phyloP scores from a whole-genome alignment of 2,888 invertebrate genomes.

The Brachyopa scutellaris region DNA sequence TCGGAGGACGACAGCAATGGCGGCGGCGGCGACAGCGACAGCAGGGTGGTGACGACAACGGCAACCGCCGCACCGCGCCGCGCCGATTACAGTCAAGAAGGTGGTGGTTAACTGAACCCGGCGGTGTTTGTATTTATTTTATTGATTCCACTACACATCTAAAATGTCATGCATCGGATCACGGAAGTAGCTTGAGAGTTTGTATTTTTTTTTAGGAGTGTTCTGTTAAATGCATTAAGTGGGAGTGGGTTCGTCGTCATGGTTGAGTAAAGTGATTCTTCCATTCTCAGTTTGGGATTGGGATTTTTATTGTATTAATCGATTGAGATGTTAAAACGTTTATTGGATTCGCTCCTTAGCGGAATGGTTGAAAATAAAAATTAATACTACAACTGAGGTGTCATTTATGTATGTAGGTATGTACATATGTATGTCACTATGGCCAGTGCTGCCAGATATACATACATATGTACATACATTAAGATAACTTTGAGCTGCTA shows the following conservation, averaged over 20 bases:
- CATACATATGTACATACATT: no score
- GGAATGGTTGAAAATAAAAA: no score
- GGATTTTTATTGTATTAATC: slow-evolving; percentile 14
- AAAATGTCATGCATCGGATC: neutral
- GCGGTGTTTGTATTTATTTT: neutral
- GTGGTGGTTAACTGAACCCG: no score
- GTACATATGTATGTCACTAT: no score
- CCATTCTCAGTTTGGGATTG: slow-evolving; percentile 1
- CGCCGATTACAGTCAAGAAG: neutral
- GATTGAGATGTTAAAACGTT: slow-evolving; percentile 4
- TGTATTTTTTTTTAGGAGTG: neutral
- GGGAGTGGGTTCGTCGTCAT: neutral
- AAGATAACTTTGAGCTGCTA: no score
- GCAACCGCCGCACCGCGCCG: no score
- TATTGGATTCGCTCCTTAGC: no score
- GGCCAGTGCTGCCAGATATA: no score
- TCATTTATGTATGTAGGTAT: no score
- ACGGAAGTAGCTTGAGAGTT: slow-evolving; percentile 9
- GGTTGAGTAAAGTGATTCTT: neutral
- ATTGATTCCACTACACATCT: neutral
- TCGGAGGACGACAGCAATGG: neutral
- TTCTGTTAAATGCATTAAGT: slow-evolving; percentile 7
- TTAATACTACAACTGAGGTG: no score
- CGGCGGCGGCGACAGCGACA: neutral
- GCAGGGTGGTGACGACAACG: slow-evolving; percentile 7